Evolutionary conservation across 2,113 vertebrate species (phyloP).

Genomic region (Heterochromis multidens): DNA sequence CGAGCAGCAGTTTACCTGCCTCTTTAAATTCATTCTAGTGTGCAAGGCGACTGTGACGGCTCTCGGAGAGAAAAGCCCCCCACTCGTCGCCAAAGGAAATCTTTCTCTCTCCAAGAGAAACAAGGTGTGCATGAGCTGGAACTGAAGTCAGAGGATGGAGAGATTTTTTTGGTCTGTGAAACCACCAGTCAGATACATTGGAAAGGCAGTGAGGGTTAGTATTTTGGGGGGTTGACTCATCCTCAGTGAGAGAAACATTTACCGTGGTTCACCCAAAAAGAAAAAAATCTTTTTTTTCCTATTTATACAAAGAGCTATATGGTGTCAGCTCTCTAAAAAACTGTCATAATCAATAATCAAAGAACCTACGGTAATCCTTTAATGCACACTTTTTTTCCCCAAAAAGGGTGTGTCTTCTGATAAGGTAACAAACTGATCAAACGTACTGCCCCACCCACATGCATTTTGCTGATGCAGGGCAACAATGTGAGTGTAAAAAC

Average conservation of each 20-base stretch:
- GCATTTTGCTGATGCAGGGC: background rate
- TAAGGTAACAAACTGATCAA: background rate
- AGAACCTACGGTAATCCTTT: background rate
- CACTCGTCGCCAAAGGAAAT: slow-evolving; percentile 50
- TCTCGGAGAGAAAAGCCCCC: slow-evolving; percentile 25
- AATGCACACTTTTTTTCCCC: background rate
- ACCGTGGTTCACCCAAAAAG: background rate
- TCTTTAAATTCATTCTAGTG: slow-evolving; percentile 56
- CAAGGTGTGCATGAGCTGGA: slow-evolving; percentile 50
- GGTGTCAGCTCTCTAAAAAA: no score
- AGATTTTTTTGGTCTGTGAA: slow-evolving; percentile 22
- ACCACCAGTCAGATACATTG: background rate
- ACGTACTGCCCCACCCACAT: background rate
- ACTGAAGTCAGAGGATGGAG: slow-evolving; percentile 40
- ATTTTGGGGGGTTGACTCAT: background rate
- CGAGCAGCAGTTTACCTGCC: slow-evolving; percentile 64
- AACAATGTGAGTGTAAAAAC: background rate
- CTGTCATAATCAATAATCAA: background rate
- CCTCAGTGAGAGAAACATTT: background rate
- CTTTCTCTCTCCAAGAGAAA: slow-evolving; percentile 52
- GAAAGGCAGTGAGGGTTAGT: background rate
- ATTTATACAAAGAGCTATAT: background rate
- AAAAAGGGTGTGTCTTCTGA: background rate
- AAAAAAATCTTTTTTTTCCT: background rate
- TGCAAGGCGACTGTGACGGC: slow-evolving; percentile 37